Conservation (phyloP, 2,797 vertebrate genomes). For the Oreortyx pictus region DNA sequence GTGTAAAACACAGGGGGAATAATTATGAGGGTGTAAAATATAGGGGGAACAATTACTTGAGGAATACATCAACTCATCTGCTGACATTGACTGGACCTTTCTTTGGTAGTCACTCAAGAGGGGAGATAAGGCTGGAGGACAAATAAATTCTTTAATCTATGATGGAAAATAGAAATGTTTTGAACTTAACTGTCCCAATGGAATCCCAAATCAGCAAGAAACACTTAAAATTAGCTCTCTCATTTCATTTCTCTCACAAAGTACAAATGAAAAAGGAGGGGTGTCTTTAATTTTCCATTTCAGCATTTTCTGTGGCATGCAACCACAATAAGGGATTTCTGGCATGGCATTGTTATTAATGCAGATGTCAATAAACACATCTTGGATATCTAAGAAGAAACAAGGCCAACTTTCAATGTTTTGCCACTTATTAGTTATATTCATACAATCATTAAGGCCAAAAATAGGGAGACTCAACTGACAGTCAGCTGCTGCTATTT, state of each 20-base stretch:
- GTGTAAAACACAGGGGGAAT: background rate
- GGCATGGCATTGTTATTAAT: slow-evolving; percentile 19
- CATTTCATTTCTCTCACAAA: background rate
- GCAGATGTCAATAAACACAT: slow-evolving; percentile 46
- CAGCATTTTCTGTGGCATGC: background rate
- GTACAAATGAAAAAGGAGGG: background rate
- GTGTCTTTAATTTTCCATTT: slow-evolving; percentile 16
- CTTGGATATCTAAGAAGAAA: slow-evolving; percentile 31
- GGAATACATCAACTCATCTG: background rate
- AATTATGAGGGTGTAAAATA: background rate
- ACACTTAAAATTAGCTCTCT: background rate
- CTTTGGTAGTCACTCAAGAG: background rate
- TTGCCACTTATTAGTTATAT: slow-evolving; percentile 34
- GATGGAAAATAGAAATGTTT: background rate
- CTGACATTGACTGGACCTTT: background rate
- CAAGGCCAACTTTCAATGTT: slow-evolving; percentile 28
- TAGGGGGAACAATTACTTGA: background rate
- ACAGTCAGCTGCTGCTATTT: slow-evolving; percentile 24
- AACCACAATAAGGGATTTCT: slow-evolving; percentile 23
- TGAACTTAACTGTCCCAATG: background rate
- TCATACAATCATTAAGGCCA: slow-evolving; percentile 34
- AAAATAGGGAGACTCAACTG: slow-evolving; percentile 22
- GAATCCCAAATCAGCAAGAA: background rate
- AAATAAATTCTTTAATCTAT: slow-evolving; percentile 15
- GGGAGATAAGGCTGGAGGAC: background rate